Evolutionary conservation across 2,797 vertebrate genomes (phyloP).

Genomic region (Microctenopoma stevenorrisi): DNA sequence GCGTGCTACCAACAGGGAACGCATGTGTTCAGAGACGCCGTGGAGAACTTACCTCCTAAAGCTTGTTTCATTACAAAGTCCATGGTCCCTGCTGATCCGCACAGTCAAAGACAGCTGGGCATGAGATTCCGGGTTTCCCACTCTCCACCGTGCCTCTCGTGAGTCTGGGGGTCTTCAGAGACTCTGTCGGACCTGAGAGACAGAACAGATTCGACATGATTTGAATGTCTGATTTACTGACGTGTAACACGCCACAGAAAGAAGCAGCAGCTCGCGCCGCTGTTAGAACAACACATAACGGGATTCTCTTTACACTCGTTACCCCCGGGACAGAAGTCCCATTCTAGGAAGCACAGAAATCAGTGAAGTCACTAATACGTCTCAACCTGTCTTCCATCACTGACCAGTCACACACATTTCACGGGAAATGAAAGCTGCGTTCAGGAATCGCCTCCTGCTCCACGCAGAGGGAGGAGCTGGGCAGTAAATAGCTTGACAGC

Average conservation of each 20-base stretch:
- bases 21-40: neutral
- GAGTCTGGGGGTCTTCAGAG: constrained; percentile 14
- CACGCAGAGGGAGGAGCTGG: too few species aligned
- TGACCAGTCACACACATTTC: constrained; percentile 10
- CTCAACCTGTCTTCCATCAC: constrained; percentile 7
- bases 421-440: neutral
- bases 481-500: too few species aligned
- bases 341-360: constrained; percentile 1
- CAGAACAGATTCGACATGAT: neutral
- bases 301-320: constrained; percentile 11
- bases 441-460: too few species aligned
- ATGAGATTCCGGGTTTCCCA: constrained; percentile 55
- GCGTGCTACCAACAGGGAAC: too few species aligned
- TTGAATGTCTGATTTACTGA: too few species aligned
- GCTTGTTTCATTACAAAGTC: constrained; percentile 99
- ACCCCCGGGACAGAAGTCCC: constrained; percentile 23
- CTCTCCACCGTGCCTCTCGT: constrained; percentile 11
- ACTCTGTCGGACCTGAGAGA: constrained; percentile 38
- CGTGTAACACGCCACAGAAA: neutral
- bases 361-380: constrained; percentile 33
- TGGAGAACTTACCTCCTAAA: constrained; percentile 89
- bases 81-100: constrained; percentile 83
- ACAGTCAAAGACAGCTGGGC: constrained; percentile 69
- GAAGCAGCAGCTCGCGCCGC: neutral
- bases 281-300: constrained; percentile 34